Evolutionary conservation across 2,888 invertebrate genomes (phyloP).

Genomic region (Eilema caniola): DNA sequence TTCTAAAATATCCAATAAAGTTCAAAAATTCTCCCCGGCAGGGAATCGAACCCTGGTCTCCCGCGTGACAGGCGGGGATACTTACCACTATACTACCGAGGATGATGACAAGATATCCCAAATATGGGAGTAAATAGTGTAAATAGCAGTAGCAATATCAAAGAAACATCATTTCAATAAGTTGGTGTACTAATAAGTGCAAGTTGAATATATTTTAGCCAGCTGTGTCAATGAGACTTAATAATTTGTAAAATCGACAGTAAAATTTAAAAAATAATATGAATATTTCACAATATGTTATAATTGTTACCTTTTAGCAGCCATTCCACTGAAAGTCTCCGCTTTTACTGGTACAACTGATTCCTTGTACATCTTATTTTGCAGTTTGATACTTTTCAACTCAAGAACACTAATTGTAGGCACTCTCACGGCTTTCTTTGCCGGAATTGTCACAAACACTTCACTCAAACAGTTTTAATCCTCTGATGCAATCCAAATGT

Average conservation of each 20-base stretch:
- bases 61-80: conserved; percentile 88
- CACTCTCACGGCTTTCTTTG: conserved; percentile 41
- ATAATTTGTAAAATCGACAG: background rate
- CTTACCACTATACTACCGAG: conserved; percentile 87
- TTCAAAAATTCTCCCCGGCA: conserved; percentile 42
- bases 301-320: conserved; percentile 79
- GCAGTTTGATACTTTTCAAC: conserved; percentile 72
- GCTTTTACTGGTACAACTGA: conserved; percentile 80
- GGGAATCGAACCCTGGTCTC: conserved; percentile 68
- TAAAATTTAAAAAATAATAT: background rate
- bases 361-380: conserved; percentile 79
- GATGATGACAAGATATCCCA: conserved; percentile 41
- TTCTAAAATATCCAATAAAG: background rate
- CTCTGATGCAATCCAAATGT: conserved; percentile 59
- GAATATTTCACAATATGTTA: conserved; percentile 32
- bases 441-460: conserved; percentile 65
- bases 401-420: conserved; percentile 68
- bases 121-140: background rate
- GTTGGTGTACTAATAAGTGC: background rate
- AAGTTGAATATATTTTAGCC: background rate
- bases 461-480: conserved; percentile 59
- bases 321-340: conserved; percentile 81
- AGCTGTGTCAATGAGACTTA: background rate
- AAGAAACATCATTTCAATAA: background rate
- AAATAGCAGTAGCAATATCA: background rate